Conservation (phyloP, 2,888 invertebrate genomes). For the Allolobophora icterica region DNA sequence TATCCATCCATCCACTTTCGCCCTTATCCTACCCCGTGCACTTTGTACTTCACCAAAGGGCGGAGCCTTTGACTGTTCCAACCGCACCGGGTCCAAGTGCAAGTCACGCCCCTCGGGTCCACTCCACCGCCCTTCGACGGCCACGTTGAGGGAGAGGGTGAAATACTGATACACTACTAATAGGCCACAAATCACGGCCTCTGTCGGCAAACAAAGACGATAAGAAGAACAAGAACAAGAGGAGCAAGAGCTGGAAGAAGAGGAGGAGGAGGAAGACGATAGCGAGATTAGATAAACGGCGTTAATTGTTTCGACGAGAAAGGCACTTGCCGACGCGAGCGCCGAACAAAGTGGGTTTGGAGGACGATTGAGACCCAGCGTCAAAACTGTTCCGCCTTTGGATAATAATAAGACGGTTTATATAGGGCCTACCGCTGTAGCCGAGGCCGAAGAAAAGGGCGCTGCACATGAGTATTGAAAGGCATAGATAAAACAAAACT, state of each 20-base stretch:
- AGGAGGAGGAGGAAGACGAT: neutral
- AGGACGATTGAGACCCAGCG: neutral
- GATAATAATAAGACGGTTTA: no score
- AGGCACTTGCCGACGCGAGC: slow-evolving; percentile 17
- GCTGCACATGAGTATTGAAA: no score
- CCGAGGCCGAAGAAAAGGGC: no score
- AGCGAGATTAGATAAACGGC: neutral
- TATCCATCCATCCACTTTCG: no score
- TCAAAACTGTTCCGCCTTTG: neutral
- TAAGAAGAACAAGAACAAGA: neutral
- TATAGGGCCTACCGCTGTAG: no score
- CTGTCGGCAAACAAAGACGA: neutral
- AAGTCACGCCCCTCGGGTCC: neutral
- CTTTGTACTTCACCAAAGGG: neutral
- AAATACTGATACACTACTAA: neutral
- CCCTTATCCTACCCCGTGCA: no score
- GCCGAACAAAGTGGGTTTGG: neutral
- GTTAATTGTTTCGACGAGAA: slow-evolving; percentile 11
- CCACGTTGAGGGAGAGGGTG: neutral
- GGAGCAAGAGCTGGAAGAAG: neutral
- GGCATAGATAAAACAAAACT: no score
- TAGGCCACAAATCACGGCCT: neutral
- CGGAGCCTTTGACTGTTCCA: neutral
- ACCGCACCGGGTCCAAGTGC: neutral
- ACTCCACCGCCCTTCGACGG: neutral